phyloP scores from a whole-genome alignment of 2,797 vertebrate genomes.

The Margarornis squamiger region DNA sequence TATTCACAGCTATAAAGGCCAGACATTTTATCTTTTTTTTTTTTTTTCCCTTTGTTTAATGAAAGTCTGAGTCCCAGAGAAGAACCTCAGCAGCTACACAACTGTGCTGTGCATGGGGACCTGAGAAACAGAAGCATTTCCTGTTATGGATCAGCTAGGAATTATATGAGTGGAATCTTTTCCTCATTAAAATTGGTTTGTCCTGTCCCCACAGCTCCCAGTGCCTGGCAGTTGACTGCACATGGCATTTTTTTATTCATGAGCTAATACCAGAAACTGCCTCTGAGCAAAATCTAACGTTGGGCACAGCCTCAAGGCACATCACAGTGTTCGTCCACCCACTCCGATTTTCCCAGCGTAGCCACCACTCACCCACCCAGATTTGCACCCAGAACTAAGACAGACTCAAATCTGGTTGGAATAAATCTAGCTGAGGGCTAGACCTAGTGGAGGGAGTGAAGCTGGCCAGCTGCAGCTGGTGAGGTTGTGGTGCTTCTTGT shows the following conservation, averaged over 20 bases:
- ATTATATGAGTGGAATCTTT: background rate
- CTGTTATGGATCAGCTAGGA: background rate
- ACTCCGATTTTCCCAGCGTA: background rate
- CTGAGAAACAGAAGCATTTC: background rate
- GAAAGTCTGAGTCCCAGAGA: background rate
- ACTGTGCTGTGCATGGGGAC: background rate
- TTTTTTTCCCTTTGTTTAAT: background rate
- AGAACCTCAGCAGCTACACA: background rate
- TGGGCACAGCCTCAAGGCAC: background rate
- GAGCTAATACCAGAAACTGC: background rate
- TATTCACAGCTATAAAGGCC: conserved; percentile 7
- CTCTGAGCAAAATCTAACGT: background rate
- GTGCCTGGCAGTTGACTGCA: background rate
- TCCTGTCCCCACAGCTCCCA: background rate
- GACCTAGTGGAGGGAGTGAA: background rate
- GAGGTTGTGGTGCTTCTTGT: background rate
- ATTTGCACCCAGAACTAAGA: background rate
- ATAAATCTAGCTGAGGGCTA: background rate
- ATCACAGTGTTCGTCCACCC: background rate
- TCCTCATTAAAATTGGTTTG: background rate
- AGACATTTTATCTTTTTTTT: background rate
- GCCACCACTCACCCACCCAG: background rate
- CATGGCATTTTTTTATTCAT: background rate
- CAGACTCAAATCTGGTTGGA: background rate
- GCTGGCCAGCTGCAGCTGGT: background rate